Evolutionary conservation across 2,888 invertebrate species (phyloP), one percentile per base, ranked within the genome.

Genomic region (Sicus ferrugineus): DNA sequence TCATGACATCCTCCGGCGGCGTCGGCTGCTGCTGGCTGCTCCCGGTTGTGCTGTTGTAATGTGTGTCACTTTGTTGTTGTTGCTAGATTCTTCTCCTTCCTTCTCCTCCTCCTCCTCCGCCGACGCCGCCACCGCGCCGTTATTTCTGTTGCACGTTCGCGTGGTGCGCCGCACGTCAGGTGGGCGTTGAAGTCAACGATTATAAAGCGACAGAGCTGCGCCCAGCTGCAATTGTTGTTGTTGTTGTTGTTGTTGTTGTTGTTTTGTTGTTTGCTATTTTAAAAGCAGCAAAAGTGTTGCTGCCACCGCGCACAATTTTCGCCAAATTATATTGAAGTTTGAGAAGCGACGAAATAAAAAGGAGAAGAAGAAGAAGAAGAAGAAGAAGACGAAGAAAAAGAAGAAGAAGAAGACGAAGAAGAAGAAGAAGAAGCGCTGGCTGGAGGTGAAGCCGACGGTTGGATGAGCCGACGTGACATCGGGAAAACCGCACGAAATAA

Each of bases 11-110:
- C 59, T 9, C 56, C 23, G 2, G 38, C 59, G 21, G 59, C 23
- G 2, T 19, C 59, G 21, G 59, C 61, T 38, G 42, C 42, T 21
- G 19, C 9, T 50, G 6, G 21, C 23, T 50, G 11, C 7, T 34
- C 7, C 11, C 7, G 38, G 38, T 34, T 34, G 5, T 34, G 5
- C 11, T 9, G 9, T 31, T 34, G 26, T 62, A 26, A 59, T 62
- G 38, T 61, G 61, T 61, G 61, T 61, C 61, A 61, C 38, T 61
- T 26, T 38, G 61, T 42, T 61, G 61, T 42, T 42, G 42, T 42
- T 42, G 42, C n/a, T 42, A n/a, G n/a, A 9, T 38, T 38, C 38
- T 38, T 38, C 38, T 38, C 11, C 38, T 38, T 38, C 38, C 38
- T 38, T 38, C 38, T 38, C 11, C 38, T 38, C 11, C 38, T 38